Base-by-base conservation (phyloP, 2,888 invertebrate species). In the Nezara viridula region DNA sequence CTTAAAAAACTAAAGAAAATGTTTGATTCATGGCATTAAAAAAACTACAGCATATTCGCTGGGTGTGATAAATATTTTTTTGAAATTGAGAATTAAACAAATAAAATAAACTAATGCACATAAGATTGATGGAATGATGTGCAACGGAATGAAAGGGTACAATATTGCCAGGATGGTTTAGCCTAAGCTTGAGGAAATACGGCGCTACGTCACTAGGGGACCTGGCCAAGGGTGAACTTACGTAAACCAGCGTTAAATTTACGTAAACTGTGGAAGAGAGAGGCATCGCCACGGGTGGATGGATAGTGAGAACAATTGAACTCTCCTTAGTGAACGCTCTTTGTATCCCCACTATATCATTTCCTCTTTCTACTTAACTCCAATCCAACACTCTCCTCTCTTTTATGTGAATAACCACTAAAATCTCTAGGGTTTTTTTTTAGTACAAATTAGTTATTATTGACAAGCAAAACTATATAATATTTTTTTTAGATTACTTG, bases 231-330 rank as follows among this genome's bases (percentile, higher is more conserved):
- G 52, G 37, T 60, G 55, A 60, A 24, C 40, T 86, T 86, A 40
- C 86, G 55, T 86, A 86, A 86, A 1, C n/a, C 12, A 40, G 40
- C 37, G 86, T 55, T 37, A 55, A 55, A 60, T 86, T 86, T 86
- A 86, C 86, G 86, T 86, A 86, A 86, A 86, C 52, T 52, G 52
- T 86, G 86, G 52, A 86, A 86, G 86, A 86, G 86, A 86, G 86
- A 86, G 86, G 52, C 86, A n/a, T 2, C 37, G 60, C 60, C 55
- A 86, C 86, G 86, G 86, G 5, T 44, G 52, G 86, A 50, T 86
- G 86, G 16, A 32, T n/a, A 47, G 81, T 24, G 44, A 44, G 81
- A 81, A 81, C 81, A 81, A 81, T 81, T 44, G 12, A 81, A n/a
- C 44, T 37, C 44, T 44, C 44, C 44, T 81, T 44, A 44, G 44